Base-by-base conservation (phyloP, 53 echinoderm and acorn worm genomes). In the Actinopyga echinites region DNA sequence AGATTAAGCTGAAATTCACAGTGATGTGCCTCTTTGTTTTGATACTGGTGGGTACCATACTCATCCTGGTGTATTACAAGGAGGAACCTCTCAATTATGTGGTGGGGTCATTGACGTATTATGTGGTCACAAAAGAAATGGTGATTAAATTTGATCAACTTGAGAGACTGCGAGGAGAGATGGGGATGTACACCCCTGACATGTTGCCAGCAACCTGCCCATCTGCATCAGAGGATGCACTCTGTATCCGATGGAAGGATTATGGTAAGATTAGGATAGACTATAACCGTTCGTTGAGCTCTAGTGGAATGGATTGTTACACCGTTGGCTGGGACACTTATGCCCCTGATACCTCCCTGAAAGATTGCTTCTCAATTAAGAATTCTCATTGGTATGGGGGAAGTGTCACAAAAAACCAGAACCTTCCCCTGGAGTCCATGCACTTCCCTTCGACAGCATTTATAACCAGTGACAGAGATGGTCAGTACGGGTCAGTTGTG, bases 321-420 rank as follows among this genome's bases (percentile, higher is more conserved):
- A 84, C 71, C 5, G 59, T 99, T 40, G 55, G 88, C 12, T 99
- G 99, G 99, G 88, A 86, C 55, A 84, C 94, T 1, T 49, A 84
- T 24, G 30, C 82, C 29, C 80, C 90, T 0, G 87, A 91, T 55
- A 66, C 82, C 2, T 37, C 79, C 15, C 92, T 88, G 24, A 89
- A 87, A 45, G 99, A 99, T 78, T 99, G 99, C 77, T 87, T 87
- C 23, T 83, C 85, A 21, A 52, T 99, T n/a, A 83, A 84, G 28
- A 92, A 89, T 84, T 88, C 89, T 38, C 94, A 91, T 75, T 99
- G 99, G 99, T 99, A 92, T 74, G 99, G 99, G 1, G 91, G 99
- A 9, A 86, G 91, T 63, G 89, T 86, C 30, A 77, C 86, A 9
- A 59, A 87, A 35, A 83, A 95, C 65, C 94, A 95, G 57, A 84